phyloP scores from a whole-genome alignment of 2,113 vertebrate species.

The Anoura caudifer region DNA sequence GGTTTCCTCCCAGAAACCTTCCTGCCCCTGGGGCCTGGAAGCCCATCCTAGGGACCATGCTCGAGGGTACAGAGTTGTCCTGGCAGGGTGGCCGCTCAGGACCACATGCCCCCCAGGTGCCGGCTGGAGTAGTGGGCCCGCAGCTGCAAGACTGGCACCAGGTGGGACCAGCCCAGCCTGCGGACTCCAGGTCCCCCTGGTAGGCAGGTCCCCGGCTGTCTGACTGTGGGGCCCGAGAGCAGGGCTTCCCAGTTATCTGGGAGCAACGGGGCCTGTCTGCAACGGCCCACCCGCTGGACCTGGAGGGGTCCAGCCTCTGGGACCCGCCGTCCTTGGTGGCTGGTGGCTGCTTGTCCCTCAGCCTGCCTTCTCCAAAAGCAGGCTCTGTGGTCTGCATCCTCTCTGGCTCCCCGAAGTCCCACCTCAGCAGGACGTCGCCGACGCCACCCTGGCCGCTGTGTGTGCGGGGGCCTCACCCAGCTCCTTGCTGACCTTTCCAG shows the following conservation, averaged over 20 bases:
- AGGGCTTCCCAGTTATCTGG: background rate
- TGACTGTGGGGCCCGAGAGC: rapidly evolving
- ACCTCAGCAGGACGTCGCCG: rapidly evolving
- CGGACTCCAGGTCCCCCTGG: background rate
- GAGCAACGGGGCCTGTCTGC: rapidly evolving
- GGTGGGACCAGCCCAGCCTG: rapidly evolving
- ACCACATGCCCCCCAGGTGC: rapidly evolving
- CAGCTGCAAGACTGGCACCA: rapidly evolving
- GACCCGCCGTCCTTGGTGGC: rapidly evolving
- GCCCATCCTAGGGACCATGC: rapidly evolving
- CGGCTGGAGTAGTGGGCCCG: rapidly evolving
- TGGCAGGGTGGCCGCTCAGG: rapidly evolving
- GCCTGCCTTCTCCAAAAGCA: background rate
- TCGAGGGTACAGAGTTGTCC: rapidly evolving
- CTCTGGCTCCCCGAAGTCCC: background rate
- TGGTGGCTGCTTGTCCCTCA: background rate
- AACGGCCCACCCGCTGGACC: rapidly evolving
- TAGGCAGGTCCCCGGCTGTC: rapidly evolving
- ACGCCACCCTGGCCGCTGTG: rapidly evolving
- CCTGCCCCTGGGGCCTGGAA: rapidly evolving
- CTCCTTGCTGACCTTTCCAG: rapidly evolving
- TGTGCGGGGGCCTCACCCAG: rapidly evolving
- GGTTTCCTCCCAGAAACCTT: background rate
- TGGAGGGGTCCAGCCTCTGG: rapidly evolving
- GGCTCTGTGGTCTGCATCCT: background rate